Evolutionary conservation across 2,888 invertebrate species (phyloP).

Genomic region (Ganaspis brasiliensis): DNA sequence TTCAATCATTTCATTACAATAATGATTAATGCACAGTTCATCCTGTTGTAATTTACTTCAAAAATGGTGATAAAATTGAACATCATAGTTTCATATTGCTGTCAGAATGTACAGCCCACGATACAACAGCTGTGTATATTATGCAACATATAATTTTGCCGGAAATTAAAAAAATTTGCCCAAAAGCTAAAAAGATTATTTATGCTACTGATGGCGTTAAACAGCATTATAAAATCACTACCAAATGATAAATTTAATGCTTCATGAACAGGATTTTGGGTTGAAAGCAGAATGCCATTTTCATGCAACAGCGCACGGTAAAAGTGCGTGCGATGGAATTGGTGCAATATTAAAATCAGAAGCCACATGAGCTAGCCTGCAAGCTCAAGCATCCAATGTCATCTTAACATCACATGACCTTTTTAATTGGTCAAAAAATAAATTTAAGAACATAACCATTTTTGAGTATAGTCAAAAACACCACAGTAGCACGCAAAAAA

Average conservation of each 20-base stretch:
- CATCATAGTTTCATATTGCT: slow-evolving; percentile 53
- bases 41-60: slow-evolving; percentile 57
- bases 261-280: slow-evolving; percentile 49
- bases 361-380: neutral
- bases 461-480: too few relatives aligned
- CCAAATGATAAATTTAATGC: slow-evolving; percentile 24
- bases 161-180: neutral
- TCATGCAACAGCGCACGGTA: slow-evolving; percentile 52
- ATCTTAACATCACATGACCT: too few relatives aligned
- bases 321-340: slow-evolving; percentile 43
- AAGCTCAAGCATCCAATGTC: too few relatives aligned
- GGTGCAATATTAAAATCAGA: neutral
- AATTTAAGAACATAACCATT: too few relatives aligned
- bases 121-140: slow-evolving; percentile 52
- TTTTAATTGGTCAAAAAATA: too few relatives aligned
- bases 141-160: slow-evolving; percentile 45
- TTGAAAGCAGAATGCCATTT: slow-evolving; percentile 48
- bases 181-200: slow-evolving; percentile 12
- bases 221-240: slow-evolving; percentile 10
- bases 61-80: slow-evolving; percentile 33
- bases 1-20: slow-evolving; percentile 57
- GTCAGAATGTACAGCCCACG: slow-evolving; percentile 54
- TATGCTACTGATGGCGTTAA: slow-evolving; percentile 16
- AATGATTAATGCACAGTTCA: slow-evolving; percentile 56
- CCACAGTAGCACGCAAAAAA: too few relatives aligned